Evolutionary conservation across 2,888 invertebrate genomes (phyloP).

Genomic region (Steinernema scapterisci): DNA sequence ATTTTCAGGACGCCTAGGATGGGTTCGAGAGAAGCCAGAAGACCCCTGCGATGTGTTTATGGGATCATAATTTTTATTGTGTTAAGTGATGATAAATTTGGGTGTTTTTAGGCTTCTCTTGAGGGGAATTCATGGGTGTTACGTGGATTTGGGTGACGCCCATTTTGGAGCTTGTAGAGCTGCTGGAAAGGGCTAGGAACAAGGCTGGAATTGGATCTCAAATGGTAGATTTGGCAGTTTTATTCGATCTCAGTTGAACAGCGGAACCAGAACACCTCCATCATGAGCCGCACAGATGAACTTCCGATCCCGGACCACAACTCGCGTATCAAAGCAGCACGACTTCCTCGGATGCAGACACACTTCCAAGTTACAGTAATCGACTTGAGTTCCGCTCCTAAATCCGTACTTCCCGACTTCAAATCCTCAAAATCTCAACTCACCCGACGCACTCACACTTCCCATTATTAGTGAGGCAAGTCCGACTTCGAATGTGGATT

Average conservation of each 20-base stretch:
- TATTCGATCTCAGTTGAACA: not conserved
- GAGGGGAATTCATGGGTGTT: too few species aligned
- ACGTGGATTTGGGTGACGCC: too few species aligned
- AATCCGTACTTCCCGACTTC: constrained; percentile 9
- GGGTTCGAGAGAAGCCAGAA: too few species aligned
- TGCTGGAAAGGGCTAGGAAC: too few species aligned
- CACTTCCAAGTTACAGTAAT: constrained; percentile 51
- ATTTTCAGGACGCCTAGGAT: too few species aligned
- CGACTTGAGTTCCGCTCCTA: constrained; percentile 45
- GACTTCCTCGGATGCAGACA: constrained; percentile 48
- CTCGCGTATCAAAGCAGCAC: constrained; percentile 40
- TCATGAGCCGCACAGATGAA: not conserved
- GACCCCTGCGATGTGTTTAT: too few species aligned
- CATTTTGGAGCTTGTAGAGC: too few species aligned
- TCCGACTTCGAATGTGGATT: constrained; percentile 45
- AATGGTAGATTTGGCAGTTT: too few species aligned
- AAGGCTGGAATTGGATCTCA: too few species aligned
- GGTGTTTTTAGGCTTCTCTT: too few species aligned
- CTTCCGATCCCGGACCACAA: not conserved
- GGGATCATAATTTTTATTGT: too few species aligned
- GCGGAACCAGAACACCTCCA: not conserved
- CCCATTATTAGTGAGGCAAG: constrained; percentile 44
- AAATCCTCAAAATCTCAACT: not conserved
- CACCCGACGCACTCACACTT: constrained; percentile 47
- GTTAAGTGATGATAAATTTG: too few species aligned